These are phyloP conservation scores for Nesogale talazaci DNA, from an alignment of 2,113 vertebrate genomes.

Conservation along the genomic window DNA sequence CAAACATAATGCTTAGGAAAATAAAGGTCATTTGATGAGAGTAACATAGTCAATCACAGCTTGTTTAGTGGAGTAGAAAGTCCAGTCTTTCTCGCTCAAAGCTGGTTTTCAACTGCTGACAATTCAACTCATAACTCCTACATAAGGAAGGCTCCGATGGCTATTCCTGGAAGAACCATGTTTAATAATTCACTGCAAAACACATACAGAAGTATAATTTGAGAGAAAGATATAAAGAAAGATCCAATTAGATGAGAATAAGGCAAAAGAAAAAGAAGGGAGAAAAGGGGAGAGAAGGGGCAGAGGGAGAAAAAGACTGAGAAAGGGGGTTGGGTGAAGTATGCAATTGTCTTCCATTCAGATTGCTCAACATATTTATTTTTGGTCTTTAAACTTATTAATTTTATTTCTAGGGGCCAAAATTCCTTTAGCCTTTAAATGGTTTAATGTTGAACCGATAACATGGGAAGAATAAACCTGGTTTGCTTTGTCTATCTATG, in stretches of 20 bases:
- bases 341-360: conserved; percentile 7
- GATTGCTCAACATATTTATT: conserved; percentile 27
- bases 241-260: background rate
- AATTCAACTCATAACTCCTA: no score
- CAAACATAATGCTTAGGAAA: no score
- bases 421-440: conserved; percentile 25
- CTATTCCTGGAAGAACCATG: no score
- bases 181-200: no score
- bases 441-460: background rate
- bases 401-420: conserved; percentile 56
- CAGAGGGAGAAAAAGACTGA: rapidly evolving
- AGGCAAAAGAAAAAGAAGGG: background rate
- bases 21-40: no score
- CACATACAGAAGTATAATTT: background rate
- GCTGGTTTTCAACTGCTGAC: no score
- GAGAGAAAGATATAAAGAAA: background rate
- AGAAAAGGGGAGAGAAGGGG: background rate
- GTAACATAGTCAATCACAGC: no score
- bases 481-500: background rate
- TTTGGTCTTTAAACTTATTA: conserved; percentile 23
- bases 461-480: background rate
- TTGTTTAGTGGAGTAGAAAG: no score
- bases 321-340: background rate
- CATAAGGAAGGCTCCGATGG: no score
- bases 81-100: no score